phyloP scores from a whole-genome alignment of 1,140 invertebrate species.

The Epicauta chinensis region DNA sequence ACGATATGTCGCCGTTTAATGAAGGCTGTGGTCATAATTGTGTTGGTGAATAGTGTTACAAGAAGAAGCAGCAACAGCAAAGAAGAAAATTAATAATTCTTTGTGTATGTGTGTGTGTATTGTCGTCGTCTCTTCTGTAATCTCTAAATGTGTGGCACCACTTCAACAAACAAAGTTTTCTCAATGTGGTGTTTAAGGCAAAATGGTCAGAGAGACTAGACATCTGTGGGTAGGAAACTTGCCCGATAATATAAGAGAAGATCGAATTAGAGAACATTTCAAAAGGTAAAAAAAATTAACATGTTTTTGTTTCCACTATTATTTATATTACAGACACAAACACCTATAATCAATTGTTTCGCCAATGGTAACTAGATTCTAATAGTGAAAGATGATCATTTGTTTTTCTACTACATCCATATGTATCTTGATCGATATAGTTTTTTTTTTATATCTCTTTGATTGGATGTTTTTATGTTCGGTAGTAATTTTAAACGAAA shows the following conservation, averaged over 20 bases:
- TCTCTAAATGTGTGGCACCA: constrained; percentile 23
- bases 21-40: background rate
- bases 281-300: constrained; percentile 69
- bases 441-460: too few relatives aligned
- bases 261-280: constrained; percentile 92
- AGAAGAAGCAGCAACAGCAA: too few relatives aligned
- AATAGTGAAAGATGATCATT: too few relatives aligned
- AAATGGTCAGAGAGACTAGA: constrained; percentile 99
- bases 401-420: too few relatives aligned
- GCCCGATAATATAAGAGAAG: constrained; percentile 96
- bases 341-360: too few relatives aligned
- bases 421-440: too few relatives aligned
- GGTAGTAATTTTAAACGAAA: too few relatives aligned
- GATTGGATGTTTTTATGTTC: too few relatives aligned
- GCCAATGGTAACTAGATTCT: too few relatives aligned
- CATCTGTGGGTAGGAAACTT: constrained; percentile 99
- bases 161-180: constrained; percentile 51
- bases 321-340: too few relatives aligned
- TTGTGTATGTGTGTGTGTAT: background rate
- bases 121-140: too few relatives aligned
- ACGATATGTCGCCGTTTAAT: background rate
- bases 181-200: constrained; percentile 69
- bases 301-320: too few relatives aligned
- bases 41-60: background rate
- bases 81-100: background rate